Conservation (phyloP, 2,888 invertebrate genomes). For the Catonia carolina region DNA sequence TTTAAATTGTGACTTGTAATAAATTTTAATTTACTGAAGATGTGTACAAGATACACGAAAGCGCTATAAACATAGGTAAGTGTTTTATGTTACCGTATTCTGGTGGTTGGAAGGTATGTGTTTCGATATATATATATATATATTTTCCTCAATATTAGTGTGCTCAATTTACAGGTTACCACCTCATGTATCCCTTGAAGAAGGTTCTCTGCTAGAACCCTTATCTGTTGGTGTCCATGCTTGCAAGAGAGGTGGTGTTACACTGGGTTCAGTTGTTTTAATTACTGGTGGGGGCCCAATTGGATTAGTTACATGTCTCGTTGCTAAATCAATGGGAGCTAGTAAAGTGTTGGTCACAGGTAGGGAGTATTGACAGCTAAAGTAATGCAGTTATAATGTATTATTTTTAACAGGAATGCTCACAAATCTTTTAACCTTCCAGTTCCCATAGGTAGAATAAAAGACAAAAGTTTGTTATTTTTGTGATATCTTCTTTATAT, state of each 20-base stretch:
- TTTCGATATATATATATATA: too few relatives aligned
- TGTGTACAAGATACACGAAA: too few relatives aligned
- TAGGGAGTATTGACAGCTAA: constrained; percentile 38
- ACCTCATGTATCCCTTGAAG: constrained; percentile 79
- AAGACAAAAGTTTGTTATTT: too few relatives aligned
- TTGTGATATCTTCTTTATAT: too few relatives aligned
- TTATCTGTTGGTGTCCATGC: constrained; percentile 89
- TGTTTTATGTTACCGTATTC: too few relatives aligned
- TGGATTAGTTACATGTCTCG: constrained; percentile 69
- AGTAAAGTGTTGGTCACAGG: constrained; percentile 70
- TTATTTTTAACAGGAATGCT: neutral
- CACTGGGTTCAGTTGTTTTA: constrained; percentile 61
- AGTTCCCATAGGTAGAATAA: too few relatives aligned
- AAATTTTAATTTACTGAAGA: too few relatives aligned
- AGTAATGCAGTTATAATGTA: neutral
- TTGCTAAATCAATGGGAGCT: constrained; percentile 80
- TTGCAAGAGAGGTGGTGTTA: constrained; percentile 74
- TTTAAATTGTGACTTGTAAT: too few relatives aligned
- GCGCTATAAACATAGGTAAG: too few relatives aligned
- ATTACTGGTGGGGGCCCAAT: constrained; percentile 86
- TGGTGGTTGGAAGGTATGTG: too few relatives aligned
- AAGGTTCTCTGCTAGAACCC: constrained; percentile 88
- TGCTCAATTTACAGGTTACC: constrained; percentile 66
- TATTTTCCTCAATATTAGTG: too few relatives aligned
- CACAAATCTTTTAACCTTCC: neutral